Percentiles rank a stretch among this genome's conserved stretches.
phyloP scores from a whole-genome alignment of 2,113 vertebrate genomes.

The Peromyscus maniculatus region DNA sequence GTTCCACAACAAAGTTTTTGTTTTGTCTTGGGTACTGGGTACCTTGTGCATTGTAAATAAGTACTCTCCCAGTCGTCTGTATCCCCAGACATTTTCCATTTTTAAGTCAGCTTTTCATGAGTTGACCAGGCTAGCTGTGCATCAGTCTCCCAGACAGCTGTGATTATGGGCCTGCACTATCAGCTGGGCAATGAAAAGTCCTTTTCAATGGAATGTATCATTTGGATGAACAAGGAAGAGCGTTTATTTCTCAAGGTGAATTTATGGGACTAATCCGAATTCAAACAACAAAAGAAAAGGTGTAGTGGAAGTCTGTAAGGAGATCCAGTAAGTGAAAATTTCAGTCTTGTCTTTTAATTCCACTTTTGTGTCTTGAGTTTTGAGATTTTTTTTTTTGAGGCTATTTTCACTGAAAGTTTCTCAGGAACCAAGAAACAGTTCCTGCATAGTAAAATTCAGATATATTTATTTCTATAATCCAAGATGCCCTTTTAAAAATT shows the following conservation, averaged over 20 bases:
- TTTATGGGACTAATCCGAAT: slow-evolving; percentile 6
- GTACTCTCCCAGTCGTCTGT: neutral
- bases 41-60: neutral
- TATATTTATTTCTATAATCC: slow-evolving; percentile 7
- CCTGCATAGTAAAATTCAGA: slow-evolving; percentile 11
- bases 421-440: neutral
- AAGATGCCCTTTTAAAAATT: neutral
- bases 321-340: slow-evolving; percentile 34
- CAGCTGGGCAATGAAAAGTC: neutral
- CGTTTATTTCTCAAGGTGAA: slow-evolving; percentile 40
- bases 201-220: slow-evolving; percentile 38
- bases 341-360: slow-evolving; percentile 6
- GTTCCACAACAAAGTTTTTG: neutral
- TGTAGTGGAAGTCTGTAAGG: neutral
- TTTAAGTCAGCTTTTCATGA: neutral
- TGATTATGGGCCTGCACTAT: neutral
- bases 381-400: slow-evolving; percentile 56
- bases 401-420: slow-evolving; percentile 49
- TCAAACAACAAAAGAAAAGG: slow-evolving; percentile 9
- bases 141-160: neutral
- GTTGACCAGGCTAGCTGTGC: neutral
- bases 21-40: neutral
- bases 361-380: slow-evolving; percentile 41
- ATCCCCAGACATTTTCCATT: neutral
- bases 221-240: slow-evolving; percentile 41